A percentile compares a stretch with the other conserved stretches of the same genome.
Conservation (phyloP, 1,140 invertebrate genomes). For the Drosophila serrata region DNA sequence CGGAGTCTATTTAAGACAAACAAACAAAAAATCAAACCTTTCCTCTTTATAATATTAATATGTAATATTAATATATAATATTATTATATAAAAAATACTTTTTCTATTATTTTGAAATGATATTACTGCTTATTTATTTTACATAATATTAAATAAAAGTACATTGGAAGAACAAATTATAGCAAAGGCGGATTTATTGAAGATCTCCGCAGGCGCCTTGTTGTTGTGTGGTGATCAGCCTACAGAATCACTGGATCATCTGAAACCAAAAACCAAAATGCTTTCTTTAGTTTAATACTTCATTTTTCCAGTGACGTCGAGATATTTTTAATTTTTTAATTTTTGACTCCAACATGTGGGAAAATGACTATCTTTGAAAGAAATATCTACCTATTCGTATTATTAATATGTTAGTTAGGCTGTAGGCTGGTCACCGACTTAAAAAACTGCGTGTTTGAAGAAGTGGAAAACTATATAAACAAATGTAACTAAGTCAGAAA, state of each 20-base stretch:
- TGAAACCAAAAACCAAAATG: not conserved
- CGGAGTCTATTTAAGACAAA: too few species aligned
- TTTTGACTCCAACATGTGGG: not conserved
- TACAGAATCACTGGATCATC: slow-evolving; percentile 3
- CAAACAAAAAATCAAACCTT: too few species aligned
- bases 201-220: not conserved
- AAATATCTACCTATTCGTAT: not conserved
- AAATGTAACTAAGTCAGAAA: too few species aligned
- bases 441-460: not conserved
- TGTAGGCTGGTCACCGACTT: not conserved
- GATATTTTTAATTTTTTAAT: not conserved
- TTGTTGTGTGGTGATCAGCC: slow-evolving; percentile 1
- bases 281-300: not conserved
- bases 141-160: not conserved
- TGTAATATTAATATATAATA: too few species aligned
- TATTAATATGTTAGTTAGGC: not conserved
- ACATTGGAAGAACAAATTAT: not conserved
- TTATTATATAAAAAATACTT: too few species aligned
- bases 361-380: not conserved
- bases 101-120: not conserved
- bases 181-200: not conserved
- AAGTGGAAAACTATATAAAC: not conserved
- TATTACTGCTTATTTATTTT: not conserved
- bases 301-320: not conserved
- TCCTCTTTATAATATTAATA: too few species aligned